phyloP scores from a whole-genome alignment of 2,113 vertebrate genomes.

The Cathartes aura region DNA sequence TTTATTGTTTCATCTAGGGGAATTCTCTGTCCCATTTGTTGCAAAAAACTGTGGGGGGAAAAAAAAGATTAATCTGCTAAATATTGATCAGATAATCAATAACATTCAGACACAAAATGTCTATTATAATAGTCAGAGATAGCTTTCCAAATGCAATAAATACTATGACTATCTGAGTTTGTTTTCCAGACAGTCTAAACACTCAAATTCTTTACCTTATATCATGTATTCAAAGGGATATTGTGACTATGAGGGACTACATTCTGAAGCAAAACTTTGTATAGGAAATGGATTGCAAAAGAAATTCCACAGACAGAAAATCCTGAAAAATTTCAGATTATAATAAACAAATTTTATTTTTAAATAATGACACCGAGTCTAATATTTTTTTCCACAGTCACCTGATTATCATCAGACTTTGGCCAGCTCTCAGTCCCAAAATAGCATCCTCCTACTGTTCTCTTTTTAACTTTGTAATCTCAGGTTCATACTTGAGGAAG shows the following conservation, averaged over 20 bases:
- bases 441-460: background rate
- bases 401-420: background rate
- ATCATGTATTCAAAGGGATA: background rate
- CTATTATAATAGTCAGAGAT: background rate
- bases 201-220: background rate
- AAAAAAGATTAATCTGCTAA: background rate
- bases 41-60: rapidly evolving
- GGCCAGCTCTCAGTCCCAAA: background rate
- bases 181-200: background rate
- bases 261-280: background rate
- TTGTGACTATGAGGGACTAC: background rate
- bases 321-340: background rate
- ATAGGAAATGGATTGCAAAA: background rate
- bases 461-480: background rate
- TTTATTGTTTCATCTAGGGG: background rate
- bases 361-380: background rate
- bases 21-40: background rate
- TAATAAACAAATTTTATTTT: background rate
- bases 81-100: background rate
- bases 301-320: background rate
- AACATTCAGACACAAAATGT: background rate
- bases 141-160: background rate
- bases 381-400: background rate
- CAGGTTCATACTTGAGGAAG: background rate
- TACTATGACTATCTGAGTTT: background rate